Conservation (phyloP, 2,797 vertebrate genomes). For the Myotis planiceps region DNA sequence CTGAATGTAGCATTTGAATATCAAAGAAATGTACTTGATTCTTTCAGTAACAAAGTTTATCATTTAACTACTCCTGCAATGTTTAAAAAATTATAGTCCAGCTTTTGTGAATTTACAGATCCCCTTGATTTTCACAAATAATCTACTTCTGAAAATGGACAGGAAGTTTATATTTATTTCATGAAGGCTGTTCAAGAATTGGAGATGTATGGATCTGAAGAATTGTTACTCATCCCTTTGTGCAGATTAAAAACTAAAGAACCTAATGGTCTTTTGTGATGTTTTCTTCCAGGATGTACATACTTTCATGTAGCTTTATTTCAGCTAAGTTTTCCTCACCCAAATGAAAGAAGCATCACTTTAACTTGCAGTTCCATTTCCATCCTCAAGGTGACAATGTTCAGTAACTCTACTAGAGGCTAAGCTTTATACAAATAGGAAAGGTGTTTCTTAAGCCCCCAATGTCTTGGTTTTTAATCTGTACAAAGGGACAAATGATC, state of each 20-base stretch:
- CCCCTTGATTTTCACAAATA: slow-evolving; percentile 2
- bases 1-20: not conserved
- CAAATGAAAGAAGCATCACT: not conserved
- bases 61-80: not conserved
- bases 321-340: not conserved
- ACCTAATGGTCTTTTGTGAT: not conserved
- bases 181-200: not conserved
- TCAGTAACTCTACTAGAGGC: not conserved
- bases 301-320: slow-evolving; percentile 31
- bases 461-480: not conserved
- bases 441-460: not conserved
- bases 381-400: slow-evolving; percentile 13
- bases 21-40: not conserved
- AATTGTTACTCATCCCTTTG: not conserved
- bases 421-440: slow-evolving; percentile 9
- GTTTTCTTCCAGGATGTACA: not conserved
- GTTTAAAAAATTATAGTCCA: not conserved
- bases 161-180: not conserved
- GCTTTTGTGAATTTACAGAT: not conserved
- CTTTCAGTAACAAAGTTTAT: not conserved
- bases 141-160: not conserved
- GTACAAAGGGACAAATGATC: not conserved
- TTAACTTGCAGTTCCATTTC: slow-evolving; percentile 15
- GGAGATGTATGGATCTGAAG: not conserved
- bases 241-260: not conserved